Percentiles rank a stretch among this genome's conserved stretches.
These are phyloP conservation scores for Mimas tiliae DNA, from an alignment of 2,888 invertebrate genomes.

Conservation along the genomic window DNA sequence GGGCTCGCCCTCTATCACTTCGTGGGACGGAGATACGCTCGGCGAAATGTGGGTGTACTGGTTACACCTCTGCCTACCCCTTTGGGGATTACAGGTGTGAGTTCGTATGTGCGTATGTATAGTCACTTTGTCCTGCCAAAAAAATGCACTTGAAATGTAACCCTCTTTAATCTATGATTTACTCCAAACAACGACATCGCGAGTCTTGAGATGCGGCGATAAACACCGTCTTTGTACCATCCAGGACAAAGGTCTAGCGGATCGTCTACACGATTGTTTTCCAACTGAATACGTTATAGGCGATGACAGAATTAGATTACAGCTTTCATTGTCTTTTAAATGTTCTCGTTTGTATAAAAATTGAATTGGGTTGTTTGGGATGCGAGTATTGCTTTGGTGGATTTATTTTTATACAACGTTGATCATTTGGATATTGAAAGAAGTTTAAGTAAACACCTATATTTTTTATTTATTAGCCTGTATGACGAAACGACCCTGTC, in stretches of 20 bases:
- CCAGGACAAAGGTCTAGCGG: slow-evolving; percentile 69
- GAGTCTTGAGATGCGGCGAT: slow-evolving; percentile 60
- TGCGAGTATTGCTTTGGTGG: neutral
- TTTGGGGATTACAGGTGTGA: too few species aligned
- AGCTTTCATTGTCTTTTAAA: slow-evolving; percentile 24
- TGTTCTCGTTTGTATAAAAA: neutral
- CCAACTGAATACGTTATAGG: slow-evolving; percentile 32
- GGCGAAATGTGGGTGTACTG: too few species aligned
- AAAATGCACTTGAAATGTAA: too few species aligned
- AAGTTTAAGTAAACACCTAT: too few species aligned
- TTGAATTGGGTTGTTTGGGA: neutral
- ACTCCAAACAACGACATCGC: slow-evolving; percentile 36
- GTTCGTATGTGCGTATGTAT: too few species aligned
- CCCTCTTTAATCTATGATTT: slow-evolving; percentile 36
- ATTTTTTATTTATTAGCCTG: too few species aligned
- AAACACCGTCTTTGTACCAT: slow-evolving; percentile 60
- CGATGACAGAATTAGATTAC: slow-evolving; percentile 47
- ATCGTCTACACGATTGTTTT: slow-evolving; percentile 57
- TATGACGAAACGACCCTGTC: too few species aligned
- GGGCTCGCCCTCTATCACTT: too few species aligned
- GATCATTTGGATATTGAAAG: too few species aligned
- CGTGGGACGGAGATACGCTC: too few species aligned
- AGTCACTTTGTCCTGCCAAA: too few species aligned
- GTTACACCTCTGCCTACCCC: too few species aligned
- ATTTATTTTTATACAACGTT: neutral